Base-by-base conservation (phyloP, 2,888 invertebrate genomes). In the Chrysomela aeneicollis region DNA sequence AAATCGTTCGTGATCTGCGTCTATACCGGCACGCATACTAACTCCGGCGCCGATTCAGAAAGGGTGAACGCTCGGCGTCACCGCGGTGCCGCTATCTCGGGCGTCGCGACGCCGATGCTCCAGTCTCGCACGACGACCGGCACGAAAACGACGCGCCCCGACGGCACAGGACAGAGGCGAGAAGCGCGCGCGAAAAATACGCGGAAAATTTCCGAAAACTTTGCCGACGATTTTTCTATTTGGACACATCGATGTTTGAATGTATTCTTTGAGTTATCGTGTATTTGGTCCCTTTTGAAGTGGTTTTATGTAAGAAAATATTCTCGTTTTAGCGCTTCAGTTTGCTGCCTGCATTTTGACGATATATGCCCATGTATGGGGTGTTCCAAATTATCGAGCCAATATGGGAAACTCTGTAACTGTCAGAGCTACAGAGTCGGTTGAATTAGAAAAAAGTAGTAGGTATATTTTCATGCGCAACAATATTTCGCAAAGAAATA, bases 11-110 rank as follows among this genome's bases (percentile, higher is more conserved):
- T n/a, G n/a, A n/a, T n/a, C n/a, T n/a, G n/a, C n/a, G n/a, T n/a
- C n/a, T n/a, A n/a, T n/a, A n/a, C n/a, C n/a, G n/a, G n/a, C n/a
- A n/a, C n/a, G n/a, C n/a, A n/a, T n/a, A n/a, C n/a, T n/a, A n/a
- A n/a, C 46, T 19, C 53, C 10, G 53, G 54, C 26, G 50, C 21
- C 35, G 37, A 70, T 26, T 6, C 26, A 3, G 26, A 26, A 26
- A 26, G 77, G 78, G 78, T 78, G 75, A 78, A 78, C 76, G 78
- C 72, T 72, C 78, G 78, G 76, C 76, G 74, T 67, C 72, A 69
- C 71, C 68, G 67, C 66, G 35, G 35, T 12, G 35, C 10, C 35
- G 35, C 35, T 35, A 3, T 35, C 42, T 5, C 15, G 15, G 42
- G 47, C 49, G 35, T 19, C 67, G 57, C 61, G 67, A 55, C 60